Percentiles rank a stretch among this genome's conserved stretches.
Evolutionary conservation across 2,888 invertebrate species (phyloP).

Genomic region (Cryptus viduatorius): DNA sequence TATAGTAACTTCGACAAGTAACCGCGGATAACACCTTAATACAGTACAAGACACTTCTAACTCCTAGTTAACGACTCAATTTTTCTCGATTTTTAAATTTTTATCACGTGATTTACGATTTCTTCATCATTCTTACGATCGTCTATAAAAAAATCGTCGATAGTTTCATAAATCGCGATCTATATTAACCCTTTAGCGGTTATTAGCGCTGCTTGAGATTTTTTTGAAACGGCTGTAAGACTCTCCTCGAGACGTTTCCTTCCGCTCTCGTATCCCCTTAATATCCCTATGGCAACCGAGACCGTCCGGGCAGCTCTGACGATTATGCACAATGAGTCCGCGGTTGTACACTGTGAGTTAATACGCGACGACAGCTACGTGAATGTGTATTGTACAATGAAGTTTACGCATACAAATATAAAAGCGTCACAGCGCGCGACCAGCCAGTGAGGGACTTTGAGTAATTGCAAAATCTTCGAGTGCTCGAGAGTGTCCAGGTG

Average conservation of each 20-base stretch:
- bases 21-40: not conserved
- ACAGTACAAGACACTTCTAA: not conserved
- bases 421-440: constrained; percentile 13
- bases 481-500: constrained; percentile 82
- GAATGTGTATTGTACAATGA: constrained; percentile 6
- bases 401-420: constrained; percentile 18
- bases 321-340: constrained; percentile 48
- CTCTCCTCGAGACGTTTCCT: constrained; percentile 37
- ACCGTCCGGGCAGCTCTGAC: not conserved
- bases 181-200: too few species aligned
- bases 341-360: constrained; percentile 10
- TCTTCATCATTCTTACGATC: too few species aligned
- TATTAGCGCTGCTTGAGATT: not conserved
- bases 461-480: constrained; percentile 80
- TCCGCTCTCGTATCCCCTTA: constrained; percentile 11
- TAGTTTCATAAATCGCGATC: too few species aligned
- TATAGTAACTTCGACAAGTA: too few species aligned
- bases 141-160: not conserved
- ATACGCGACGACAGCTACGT: constrained; percentile 37
- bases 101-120: too few species aligned
- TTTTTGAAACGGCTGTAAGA: not conserved
- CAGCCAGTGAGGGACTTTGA: constrained; percentile 12
- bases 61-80: too few species aligned
- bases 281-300: not conserved
- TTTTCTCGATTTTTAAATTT: too few species aligned